phyloP scores from a whole-genome alignment of 92 coral and sea anemone species.

The Montipora capitata region DNA sequence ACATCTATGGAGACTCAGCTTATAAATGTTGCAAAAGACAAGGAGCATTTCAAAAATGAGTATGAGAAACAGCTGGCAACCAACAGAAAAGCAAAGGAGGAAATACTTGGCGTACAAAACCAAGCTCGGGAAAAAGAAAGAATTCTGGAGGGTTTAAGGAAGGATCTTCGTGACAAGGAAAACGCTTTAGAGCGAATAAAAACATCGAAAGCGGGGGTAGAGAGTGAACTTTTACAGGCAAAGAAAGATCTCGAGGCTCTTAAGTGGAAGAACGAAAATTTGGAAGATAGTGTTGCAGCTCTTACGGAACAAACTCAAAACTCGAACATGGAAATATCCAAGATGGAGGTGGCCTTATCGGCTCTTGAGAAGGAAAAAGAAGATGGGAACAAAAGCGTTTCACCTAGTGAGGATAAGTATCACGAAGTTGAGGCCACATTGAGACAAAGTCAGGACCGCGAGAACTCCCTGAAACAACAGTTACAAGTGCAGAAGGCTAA shows the following conservation, averaged over 20 bases:
- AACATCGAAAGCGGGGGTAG: slow-evolving; percentile 77
- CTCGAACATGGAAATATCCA: slow-evolving; percentile 73
- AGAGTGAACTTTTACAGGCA: slow-evolving; percentile 82
- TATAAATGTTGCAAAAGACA: slow-evolving; percentile 85
- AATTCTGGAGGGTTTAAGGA: slow-evolving; percentile 74
- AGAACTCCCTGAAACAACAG: slow-evolving; percentile 83
- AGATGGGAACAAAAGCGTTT: slow-evolving; percentile 68
- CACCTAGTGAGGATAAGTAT: slow-evolving; percentile 56
- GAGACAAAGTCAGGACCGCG: slow-evolving; percentile 77
- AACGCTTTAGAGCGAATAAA: slow-evolving; percentile 81
- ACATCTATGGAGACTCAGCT: slow-evolving; percentile 93
- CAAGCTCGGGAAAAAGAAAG: slow-evolving; percentile 91
- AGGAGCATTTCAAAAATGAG: slow-evolving; percentile 96
- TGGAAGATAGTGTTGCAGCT: slow-evolving; percentile 76
- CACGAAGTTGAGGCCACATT: slow-evolving; percentile 67
- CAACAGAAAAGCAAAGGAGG: slow-evolving; percentile 89
- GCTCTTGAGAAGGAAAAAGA: slow-evolving; percentile 73
- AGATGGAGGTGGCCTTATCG: slow-evolving; percentile 90
- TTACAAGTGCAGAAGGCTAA: slow-evolving; percentile 87
- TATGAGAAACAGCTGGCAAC: slow-evolving; percentile 79
- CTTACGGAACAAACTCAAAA: slow-evolving; percentile 83
- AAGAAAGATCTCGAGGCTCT: slow-evolving; percentile 88
- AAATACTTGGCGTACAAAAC: slow-evolving; percentile 86
- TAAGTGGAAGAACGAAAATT: slow-evolving; percentile 85
- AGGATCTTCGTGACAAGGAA: slow-evolving; percentile 88